Base-by-base conservation (phyloP, 2,888 invertebrate genomes). In the Galerucella nymphaeae region DNA sequence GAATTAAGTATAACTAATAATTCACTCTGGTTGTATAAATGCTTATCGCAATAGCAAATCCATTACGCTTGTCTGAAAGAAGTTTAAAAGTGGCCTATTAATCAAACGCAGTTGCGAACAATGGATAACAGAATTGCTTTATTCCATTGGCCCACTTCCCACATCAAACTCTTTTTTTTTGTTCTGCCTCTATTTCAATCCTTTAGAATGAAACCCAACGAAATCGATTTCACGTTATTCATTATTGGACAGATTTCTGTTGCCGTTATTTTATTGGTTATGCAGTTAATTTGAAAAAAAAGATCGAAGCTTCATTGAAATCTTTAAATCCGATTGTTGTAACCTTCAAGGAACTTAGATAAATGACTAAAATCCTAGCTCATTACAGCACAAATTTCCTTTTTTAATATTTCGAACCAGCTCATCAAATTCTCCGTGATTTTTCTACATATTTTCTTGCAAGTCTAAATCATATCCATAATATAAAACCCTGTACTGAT, bases 401-500 rank as follows among this genome's bases (percentile, higher is more conserved):
- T n/a, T n/a, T n/a, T n/a, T n/a, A n/a, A n/a, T n/a, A n/a, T n/a
- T n/a, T n/a, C n/a, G 10, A 6, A 53, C 53, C 53, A 53, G 16
- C 53, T 53, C 53, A 16, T 53, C 53, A 53, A 53, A 53, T 53
- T 9, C 16, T 10, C 18, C 2, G 16, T 18, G 53, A 10, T 53
- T 53, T 53, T 53, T 53, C 53, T 9, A 53, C 53, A 10, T 16
- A 53, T 38, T 59, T 30, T 8, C n/a, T 30, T 30, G 14, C 38
- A 13, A 45, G 13, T 45, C 45, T 30, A 5, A 30, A 30, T 4
- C 5, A 5, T 30, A 30, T 23, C 3, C 5, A 42, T 10, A 13
- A 42, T 59, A 69, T 69, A 69, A 69, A 61, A 61, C 53, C 53
- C 53, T 16, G 18, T 41, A 13, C 18, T 38, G 69, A 62, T 62